phyloP scores from a whole-genome alignment of 2,113 vertebrate genomes.

The Paradoxurus hermaphroditus region DNA sequence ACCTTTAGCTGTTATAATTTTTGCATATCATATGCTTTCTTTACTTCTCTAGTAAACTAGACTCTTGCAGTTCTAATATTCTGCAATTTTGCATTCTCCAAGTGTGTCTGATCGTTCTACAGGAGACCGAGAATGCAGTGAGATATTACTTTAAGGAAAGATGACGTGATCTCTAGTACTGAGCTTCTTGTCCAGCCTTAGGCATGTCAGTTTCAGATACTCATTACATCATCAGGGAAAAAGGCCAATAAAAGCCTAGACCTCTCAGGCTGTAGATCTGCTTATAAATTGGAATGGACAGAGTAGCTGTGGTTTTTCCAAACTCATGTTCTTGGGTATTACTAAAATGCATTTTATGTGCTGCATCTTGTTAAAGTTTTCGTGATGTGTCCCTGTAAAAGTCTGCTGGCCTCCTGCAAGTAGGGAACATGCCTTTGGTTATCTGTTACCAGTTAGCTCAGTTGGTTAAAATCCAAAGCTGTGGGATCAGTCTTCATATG shows the following conservation, averaged over 20 bases:
- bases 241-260: constrained; percentile 46
- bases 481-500: background rate
- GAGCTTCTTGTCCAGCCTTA: background rate
- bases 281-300: constrained; percentile 59
- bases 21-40: background rate
- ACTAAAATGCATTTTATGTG: constrained; percentile 53
- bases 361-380: constrained; percentile 67
- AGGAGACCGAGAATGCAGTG: background rate
- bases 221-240: constrained; percentile 64
- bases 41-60: background rate
- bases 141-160: constrained; percentile 57
- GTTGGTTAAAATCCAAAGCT: constrained; percentile 48
- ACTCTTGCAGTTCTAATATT: background rate
- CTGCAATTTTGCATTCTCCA: background rate
- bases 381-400: constrained; percentile 50
- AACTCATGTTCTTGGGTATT: constrained; percentile 61
- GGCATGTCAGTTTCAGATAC: constrained; percentile 39
- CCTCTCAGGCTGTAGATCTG: constrained; percentile 34
- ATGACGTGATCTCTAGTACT: constrained; percentile 47
- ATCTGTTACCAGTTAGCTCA: constrained; percentile 68
- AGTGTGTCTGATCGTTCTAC: background rate
- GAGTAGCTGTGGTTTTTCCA: constrained; percentile 56
- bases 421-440: constrained; percentile 20
- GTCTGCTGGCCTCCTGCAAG: constrained; percentile 24
- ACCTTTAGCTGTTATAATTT: background rate